These are phyloP conservation scores for Delphinapterus leucas DNA, from an alignment of 2,113 vertebrate species.

Conservation along the genomic window DNA sequence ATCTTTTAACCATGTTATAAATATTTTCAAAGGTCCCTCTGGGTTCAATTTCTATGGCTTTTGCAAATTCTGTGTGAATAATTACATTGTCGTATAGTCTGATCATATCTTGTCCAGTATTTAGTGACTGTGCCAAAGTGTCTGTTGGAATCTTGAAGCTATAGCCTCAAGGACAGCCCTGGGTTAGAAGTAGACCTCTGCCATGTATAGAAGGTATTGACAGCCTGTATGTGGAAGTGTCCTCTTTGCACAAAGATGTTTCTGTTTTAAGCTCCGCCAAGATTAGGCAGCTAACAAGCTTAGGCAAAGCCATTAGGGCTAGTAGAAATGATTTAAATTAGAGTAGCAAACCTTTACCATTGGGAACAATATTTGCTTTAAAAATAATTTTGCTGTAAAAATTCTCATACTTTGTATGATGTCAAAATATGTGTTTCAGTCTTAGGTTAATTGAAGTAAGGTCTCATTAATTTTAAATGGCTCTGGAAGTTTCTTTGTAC, in stretches of 20 bases:
- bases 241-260: not conserved
- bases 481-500: not conserved
- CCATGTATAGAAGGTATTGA: not conserved
- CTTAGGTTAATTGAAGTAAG: not conserved
- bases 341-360: not conserved
- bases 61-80: conserved; percentile 13
- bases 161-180: not conserved
- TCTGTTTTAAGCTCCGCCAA: not conserved
- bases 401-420: not conserved
- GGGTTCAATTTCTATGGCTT: not conserved
- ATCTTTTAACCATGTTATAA: not conserved
- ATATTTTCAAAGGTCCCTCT: not conserved
- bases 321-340: not conserved
- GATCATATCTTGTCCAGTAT: not conserved
- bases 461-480: not conserved
- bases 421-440: conserved; percentile 24
- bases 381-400: not conserved
- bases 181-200: not conserved
- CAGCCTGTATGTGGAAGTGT: not conserved
- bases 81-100: not conserved
- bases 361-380: not conserved
- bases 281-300: not conserved
- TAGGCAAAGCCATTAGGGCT: not conserved
- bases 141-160: not conserved
- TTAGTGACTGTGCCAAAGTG: not conserved